Percentiles rank a stretch among this genome's conserved stretches.
phyloP scores from a whole-genome alignment of 1,140 invertebrate genomes.

The Pogonognathellus flavescens region DNA sequence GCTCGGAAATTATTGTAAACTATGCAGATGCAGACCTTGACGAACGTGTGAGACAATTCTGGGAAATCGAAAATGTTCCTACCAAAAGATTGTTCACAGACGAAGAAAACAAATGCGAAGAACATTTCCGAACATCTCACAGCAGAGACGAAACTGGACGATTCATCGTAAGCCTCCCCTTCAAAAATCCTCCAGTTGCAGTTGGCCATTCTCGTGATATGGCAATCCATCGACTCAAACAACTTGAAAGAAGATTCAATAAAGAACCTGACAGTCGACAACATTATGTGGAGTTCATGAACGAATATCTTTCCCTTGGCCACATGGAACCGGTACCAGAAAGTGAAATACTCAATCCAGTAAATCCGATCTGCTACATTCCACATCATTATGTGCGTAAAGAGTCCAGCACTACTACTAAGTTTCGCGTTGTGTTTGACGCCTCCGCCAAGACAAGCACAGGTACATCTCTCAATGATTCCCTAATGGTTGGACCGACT shows the following conservation, averaged over 20 bases:
- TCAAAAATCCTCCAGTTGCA: background rate
- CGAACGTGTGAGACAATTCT: background rate
- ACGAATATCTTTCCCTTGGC: constrained; percentile 69
- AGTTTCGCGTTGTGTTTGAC: constrained; percentile 67
- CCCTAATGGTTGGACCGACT: background rate
- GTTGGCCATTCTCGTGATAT: background rate
- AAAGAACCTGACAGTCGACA: background rate
- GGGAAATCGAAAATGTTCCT: background rate
- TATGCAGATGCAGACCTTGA: background rate
- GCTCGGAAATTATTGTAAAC: background rate
- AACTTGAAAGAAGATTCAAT: constrained; percentile 11
- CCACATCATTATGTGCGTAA: constrained; percentile 62
- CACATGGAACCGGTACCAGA: constrained; percentile 67
- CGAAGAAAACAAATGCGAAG: background rate
- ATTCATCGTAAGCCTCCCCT: constrained; percentile 28
- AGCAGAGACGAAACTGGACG: background rate
- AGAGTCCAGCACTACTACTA: constrained; percentile 56
- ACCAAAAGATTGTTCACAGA: background rate
- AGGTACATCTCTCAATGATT: background rate
- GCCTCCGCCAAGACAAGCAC: background rate
- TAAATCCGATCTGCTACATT: constrained; percentile 54
- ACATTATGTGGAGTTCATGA: constrained; percentile 66
- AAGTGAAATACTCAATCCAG: background rate
- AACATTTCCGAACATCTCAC: background rate
- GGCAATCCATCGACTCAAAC: background rate